Evolutionary conservation across 2,797 vertebrate genomes (phyloP).

Genomic region (Oreochromis mossambicus): DNA sequence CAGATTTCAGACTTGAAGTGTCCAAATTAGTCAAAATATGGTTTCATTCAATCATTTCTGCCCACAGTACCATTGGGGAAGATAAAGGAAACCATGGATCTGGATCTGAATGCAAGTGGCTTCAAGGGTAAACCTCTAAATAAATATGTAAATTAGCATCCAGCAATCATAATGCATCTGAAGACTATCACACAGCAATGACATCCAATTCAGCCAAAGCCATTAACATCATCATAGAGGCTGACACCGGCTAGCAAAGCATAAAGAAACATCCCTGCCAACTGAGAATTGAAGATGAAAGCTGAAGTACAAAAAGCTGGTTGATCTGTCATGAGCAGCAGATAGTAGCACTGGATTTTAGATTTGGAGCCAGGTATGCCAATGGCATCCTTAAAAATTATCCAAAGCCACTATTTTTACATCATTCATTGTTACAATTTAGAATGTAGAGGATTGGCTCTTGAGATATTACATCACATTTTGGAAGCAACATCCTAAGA

Average conservation of each 20-base stretch:
- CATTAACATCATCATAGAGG: not conserved
- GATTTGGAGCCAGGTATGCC: not conserved
- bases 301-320: not conserved
- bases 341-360: not conserved
- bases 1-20: too few relatives aligned
- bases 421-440: not conserved
- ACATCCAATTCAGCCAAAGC: not conserved
- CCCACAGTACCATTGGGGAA: not conserved
- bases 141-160: not conserved
- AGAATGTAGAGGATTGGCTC: not conserved
- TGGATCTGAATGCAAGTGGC: not conserved
- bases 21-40: not conserved
- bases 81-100: not conserved
- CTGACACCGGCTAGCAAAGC: not conserved
- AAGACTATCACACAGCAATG: not conserved
- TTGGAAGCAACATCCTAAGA: not conserved
- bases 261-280: not conserved
- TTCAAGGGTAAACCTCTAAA: not conserved
- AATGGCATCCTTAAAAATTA: not conserved
- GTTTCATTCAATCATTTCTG: slow-evolving; percentile 7
- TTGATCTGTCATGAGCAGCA: not conserved
- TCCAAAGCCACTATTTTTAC: not conserved
- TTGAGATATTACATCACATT: not conserved
- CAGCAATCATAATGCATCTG: not conserved
- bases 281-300: not conserved